phyloP scores from a whole-genome alignment of 1,140 invertebrate species.

The Nixonia krombeini region DNA sequence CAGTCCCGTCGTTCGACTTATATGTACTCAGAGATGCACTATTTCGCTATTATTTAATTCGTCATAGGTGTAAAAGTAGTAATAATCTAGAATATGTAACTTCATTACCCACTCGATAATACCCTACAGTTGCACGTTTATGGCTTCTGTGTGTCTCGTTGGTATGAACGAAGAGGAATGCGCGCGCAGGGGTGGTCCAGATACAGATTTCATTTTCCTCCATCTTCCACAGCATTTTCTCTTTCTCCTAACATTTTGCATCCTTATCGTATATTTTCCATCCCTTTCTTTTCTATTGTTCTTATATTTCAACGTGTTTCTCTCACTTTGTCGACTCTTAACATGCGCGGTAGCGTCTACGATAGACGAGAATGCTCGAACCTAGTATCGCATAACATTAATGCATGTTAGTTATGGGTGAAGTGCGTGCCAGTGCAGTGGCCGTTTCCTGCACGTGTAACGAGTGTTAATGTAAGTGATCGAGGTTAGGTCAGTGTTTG shows the following conservation, averaged over 20 bases:
- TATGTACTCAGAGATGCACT: too few species aligned
- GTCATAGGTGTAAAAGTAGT: too few species aligned
- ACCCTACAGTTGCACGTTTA: constrained; percentile 13
- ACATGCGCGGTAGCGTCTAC: constrained; percentile 44
- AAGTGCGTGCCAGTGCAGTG: constrained; percentile 69
- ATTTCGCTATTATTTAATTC: too few species aligned
- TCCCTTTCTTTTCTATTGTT: constrained; percentile 27
- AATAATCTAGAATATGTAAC: too few species aligned
- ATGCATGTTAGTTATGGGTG: constrained; percentile 66
- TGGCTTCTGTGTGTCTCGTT: constrained; percentile 23
- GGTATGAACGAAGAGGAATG: constrained; percentile 9
- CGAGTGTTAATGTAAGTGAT: constrained; percentile 58
- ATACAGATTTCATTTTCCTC: constrained; percentile 49
- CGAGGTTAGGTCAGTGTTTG: constrained; percentile 58
- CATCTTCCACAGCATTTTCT: constrained; percentile 60
- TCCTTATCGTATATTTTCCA: constrained; percentile 37
- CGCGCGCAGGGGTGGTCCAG: constrained; percentile 46
- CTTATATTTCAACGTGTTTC: constrained; percentile 19
- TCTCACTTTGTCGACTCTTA: constrained; percentile 32
- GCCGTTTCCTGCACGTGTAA: constrained; percentile 56
- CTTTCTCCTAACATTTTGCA: constrained; percentile 51
- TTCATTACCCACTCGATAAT: too few species aligned
- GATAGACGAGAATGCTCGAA: constrained; percentile 43
- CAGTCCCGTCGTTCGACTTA: too few species aligned
- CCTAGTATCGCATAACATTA: constrained; percentile 37